A percentile compares a stretch with the other conserved stretches of the same genome.
These are phyloP conservation scores for Andrena hattorfiana DNA, from an alignment of 2,888 invertebrate species.

Conservation along the genomic window DNA sequence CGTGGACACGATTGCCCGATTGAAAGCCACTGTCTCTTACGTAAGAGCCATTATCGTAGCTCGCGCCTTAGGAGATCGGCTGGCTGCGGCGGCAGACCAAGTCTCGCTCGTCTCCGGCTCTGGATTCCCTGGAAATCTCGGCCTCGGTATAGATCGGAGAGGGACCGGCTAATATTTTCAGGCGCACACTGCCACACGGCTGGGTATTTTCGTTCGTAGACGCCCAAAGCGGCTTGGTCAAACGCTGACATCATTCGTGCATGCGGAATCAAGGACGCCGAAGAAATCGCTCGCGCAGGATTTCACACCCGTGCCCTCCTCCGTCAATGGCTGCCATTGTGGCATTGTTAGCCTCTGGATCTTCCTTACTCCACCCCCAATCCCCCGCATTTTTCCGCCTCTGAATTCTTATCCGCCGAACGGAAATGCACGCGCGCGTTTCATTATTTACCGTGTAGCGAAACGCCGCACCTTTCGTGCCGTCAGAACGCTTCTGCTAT, in stretches of 20 bases:
- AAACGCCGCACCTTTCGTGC: conserved; percentile 2
- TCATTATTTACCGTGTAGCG: not conserved
- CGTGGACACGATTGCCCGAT: not conserved
- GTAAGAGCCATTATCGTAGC: conserved; percentile 49
- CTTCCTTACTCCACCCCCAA: not conserved
- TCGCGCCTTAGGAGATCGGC: conserved; percentile 55
- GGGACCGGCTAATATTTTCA: conserved; percentile 55
- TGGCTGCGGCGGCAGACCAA: not conserved
- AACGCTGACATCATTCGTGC: conserved; percentile 68
- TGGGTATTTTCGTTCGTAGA: conserved; percentile 62
- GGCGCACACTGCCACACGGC: conserved; percentile 21
- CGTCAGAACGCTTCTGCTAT: not conserved
- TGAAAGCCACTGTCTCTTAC: conserved; percentile 55
- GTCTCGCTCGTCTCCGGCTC: conserved; percentile 28
- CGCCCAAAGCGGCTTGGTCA: conserved; percentile 41
- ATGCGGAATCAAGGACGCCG: conserved; percentile 61
- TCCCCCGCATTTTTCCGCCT: not conserved
- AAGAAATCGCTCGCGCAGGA: conserved; percentile 56
- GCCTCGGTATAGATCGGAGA: conserved; percentile 16
- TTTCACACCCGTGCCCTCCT: not conserved
- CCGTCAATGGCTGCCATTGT: conserved; percentile 9
- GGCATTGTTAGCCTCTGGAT: not conserved
- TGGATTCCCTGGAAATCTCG: conserved; percentile 53
- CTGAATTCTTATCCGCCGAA: not conserved
- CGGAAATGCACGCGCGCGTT: conserved; percentile 4